Evolutionary conservation across 2,888 invertebrate species (phyloP).

Genomic region (Apantesis nais): DNA sequence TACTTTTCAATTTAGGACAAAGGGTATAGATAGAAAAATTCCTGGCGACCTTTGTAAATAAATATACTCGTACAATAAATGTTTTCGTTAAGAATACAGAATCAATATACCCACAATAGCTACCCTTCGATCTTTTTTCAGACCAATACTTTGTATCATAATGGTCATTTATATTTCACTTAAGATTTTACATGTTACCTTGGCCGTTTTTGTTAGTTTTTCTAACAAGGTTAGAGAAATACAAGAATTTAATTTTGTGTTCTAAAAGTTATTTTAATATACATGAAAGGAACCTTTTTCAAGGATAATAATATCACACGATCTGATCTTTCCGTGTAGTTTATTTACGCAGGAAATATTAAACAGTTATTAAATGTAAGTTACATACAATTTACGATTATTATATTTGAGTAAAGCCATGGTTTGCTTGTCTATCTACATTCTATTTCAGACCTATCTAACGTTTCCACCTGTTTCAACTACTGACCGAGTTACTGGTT

Average conservation of each 20-base stretch:
- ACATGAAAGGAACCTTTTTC: not conserved
- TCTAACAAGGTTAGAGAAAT: not conserved
- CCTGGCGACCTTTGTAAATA: constrained; percentile 49
- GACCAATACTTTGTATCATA: constrained; percentile 14
- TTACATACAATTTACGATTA: not conserved
- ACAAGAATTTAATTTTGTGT: not conserved
- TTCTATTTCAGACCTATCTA: too few species aligned
- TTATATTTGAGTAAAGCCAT: too few species aligned
- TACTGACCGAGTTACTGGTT: too few species aligned
- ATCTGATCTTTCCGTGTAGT: not conserved
- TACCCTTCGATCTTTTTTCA: constrained; percentile 33
- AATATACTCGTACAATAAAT: constrained; percentile 50
- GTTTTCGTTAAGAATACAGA: constrained; percentile 51
- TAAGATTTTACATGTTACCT: not conserved
- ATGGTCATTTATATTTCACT: not conserved
- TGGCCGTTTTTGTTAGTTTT: not conserved
- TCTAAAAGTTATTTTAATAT: not conserved
- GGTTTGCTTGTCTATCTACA: too few species aligned
- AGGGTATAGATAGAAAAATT: constrained; percentile 9
- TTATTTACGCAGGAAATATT: not conserved
- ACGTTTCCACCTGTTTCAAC: too few species aligned
- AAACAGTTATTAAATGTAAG: not conserved
- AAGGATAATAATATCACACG: not conserved
- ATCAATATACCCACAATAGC: constrained; percentile 50
- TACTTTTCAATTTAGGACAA: constrained; percentile 14